Base-by-base conservation (phyloP, 2,888 invertebrate genomes). In the Tromatobia lineatoria region DNA sequence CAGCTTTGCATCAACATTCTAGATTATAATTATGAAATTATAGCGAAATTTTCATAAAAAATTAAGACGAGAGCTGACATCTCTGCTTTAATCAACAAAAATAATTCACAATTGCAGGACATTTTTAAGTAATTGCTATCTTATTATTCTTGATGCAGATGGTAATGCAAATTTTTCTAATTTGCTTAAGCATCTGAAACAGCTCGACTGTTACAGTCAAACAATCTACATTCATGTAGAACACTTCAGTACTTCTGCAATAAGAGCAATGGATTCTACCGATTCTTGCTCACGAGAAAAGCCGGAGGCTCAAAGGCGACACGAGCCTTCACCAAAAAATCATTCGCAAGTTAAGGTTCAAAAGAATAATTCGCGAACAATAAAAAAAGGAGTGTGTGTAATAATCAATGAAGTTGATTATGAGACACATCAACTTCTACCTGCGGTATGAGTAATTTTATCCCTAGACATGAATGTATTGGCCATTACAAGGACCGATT, bases 401-500 rank as follows among this genome's bases (percentile, higher is more conserved):
- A 94, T 94, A 69, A 93, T 94, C 10, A 94, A 94, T 85, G 94
- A 94, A 85, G 83, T 82, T 20, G 23, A 74, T 52, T 86, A 82
- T 50, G 23, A 71, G 8, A 1, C n/a, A 8, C 18, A 57, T 6
- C 47, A 47, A 47, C 11, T 4, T 23, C 10, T 7, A 61, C 10
- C 2, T 59, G 15, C 50, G 67, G 59, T 69, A 76, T 47, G 42
- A 25, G 0, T 42, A 8, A 34, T 34, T n/a, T 23, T 18, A 73
- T 61, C 61, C 34, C 74, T 45, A 18, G 13, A 34, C 23, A 15
- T 34, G 4, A n/a, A 10, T 10, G 38, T 38, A 38, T 8, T 1
- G 10, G 38, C 38, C 2, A 38, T 38, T 38, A 38, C 7, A 38
- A 8, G 38, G 38, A 38, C 0, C 4, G 10, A n/a, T 13, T n/a